phyloP scores from a whole-genome alignment of 2,888 invertebrate genomes.

The Slavum lentiscoides region DNA sequence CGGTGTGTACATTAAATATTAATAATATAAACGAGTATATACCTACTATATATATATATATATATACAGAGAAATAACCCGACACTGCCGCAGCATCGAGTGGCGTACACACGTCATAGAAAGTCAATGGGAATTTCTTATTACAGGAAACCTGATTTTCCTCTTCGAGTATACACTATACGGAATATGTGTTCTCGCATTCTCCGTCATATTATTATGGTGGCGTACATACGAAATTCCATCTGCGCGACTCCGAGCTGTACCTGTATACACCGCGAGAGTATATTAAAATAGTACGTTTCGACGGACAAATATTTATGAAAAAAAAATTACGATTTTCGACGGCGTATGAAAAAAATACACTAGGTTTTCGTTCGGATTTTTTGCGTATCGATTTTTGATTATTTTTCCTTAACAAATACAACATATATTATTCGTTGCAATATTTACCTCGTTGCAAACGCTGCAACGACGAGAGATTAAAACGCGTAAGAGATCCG shows the following conservation, averaged over 20 bases:
- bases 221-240: background rate
- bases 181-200: conserved; percentile 17
- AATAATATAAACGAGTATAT: background rate
- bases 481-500: no score
- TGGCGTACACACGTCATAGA: background rate
- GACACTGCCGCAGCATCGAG: background rate
- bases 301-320: no score
- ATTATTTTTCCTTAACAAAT: no score
- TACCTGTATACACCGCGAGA: background rate
- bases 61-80: background rate
- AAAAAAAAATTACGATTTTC: no score
- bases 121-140: conserved; percentile 31
- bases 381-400: no score
- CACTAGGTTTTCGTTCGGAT: no score
- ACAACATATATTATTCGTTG: no score
- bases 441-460: no score
- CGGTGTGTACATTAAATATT: background rate
- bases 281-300: no score
- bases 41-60: background rate
- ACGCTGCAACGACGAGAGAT: no score
- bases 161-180: conserved; percentile 1
- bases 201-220: background rate
- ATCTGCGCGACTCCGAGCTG: background rate
- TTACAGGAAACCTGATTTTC: conserved; percentile 43
- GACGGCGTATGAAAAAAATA: no score